Base-by-base conservation (phyloP, 2,888 invertebrate species). In the Drosophila crucigera region DNA sequence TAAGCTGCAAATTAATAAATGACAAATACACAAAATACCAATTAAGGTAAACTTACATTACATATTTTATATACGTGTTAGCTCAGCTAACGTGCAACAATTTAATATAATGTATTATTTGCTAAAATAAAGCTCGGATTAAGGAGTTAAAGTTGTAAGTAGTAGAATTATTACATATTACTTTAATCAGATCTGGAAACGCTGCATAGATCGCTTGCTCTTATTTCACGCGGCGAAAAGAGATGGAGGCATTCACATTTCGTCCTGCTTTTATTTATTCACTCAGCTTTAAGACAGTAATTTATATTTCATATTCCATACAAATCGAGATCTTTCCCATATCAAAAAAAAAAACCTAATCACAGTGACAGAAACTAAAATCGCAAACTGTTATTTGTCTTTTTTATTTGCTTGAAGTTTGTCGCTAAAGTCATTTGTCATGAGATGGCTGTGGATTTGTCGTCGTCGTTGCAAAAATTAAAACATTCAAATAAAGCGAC, bases 351-450 rank as follows among this genome's bases (percentile, higher is more conserved):
- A 4, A 25, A 41, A 25, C 1, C 25, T 49, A 39, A 14, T 6
- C 28, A 30, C 39, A 56, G 9, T 30, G 30, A 28, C 56, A n/a
- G 28, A 41, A 55, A 39, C 28, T 37, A 28, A 25, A 28, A 39
- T 28, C 39, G 11, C n/a, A n/a, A 52, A n/a, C 11, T 39, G 19
- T n/a, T 30, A n/a, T 43, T 58, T 16, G 35, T 35, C 16, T 43
- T 30, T 55, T 28, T 25, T 28, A n/a, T 22, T 33, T 31, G 37
- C 43, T 58, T 16, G 41, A 73, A 88, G 85, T 86, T 86, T 86
- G 86, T 88, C 72, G 84, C 82, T 78, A 76, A 78, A 89, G 86
- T 85, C 85, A 89, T 86, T 86, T 86, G 89, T 86, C 86, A 86
- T 78, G 68, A 25, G 25, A 56, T 49, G 31, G 54, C 47, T 47